phyloP scores from a whole-genome alignment of 2,113 vertebrate species.

The Rostratula benghalensis region DNA sequence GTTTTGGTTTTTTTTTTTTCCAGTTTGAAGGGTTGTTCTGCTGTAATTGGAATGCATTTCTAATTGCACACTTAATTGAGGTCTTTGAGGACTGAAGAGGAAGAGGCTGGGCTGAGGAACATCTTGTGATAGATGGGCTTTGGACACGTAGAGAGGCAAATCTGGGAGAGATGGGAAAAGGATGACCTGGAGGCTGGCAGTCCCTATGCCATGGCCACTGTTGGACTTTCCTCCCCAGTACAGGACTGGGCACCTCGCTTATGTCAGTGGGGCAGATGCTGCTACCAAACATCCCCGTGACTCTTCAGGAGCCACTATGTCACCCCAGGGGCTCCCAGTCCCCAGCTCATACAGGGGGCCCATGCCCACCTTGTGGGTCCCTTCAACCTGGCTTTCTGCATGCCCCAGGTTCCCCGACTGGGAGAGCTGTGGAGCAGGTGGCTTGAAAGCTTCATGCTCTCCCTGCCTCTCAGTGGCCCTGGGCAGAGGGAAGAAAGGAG shows the following conservation, averaged over 20 bases:
- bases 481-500: background rate
- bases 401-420: background rate
- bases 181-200: background rate
- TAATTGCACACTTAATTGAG: background rate
- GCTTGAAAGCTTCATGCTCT: background rate
- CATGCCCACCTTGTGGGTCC: rapidly evolving
- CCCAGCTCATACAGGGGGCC: background rate
- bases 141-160: background rate
- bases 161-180: background rate
- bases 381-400: background rate
- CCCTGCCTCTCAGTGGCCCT: background rate
- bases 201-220: background rate
- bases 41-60: background rate
- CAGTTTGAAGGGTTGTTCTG: background rate
- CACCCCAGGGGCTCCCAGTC: background rate
- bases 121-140: background rate
- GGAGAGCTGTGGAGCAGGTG: background rate
- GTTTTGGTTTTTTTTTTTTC: background rate
- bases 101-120: background rate
- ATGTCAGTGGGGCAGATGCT: background rate
- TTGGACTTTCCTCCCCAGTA: background rate
- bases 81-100: background rate
- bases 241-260: background rate
- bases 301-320: background rate
- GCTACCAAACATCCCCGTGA: too few relatives aligned